Evolutionary conservation across 2,113 vertebrate species (phyloP), one percentile per base, ranked within the genome.

Genomic region (Apteryx mantelli): DNA sequence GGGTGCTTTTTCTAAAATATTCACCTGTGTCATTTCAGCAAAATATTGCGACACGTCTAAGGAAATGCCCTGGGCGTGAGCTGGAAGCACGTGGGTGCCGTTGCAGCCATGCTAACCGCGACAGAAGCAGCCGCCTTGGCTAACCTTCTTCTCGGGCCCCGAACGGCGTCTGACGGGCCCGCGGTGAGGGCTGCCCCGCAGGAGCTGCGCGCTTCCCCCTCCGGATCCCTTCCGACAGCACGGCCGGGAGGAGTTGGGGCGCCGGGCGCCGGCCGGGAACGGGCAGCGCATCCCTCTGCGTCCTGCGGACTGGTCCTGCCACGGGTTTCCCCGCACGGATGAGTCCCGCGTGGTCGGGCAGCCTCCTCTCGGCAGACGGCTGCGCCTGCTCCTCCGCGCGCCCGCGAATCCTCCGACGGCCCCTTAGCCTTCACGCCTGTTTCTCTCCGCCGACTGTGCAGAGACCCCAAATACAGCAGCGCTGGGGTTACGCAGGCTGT

Each of bases 221-320:
- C 20, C 61, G n/a, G 12, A 30, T 78, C 24, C 5, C 42, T 76
- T 81, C 40, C 65, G 82, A 58, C 16, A 50, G 87, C 32, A 25
- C n/a, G 18, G 11, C 34, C 63, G 32, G 46, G 46, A 63, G 55
- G 52, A 64, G 25, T 26, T 30, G 40, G 30, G 52, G 26, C 73
- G 20, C 38, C 61, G 26, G 5, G 79, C 42, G 58, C 18, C 22
- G 22, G 13, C 9, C 68, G 10, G 12, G 42, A 74, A 80, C 18
- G 4, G 13, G 2, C 13, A 74, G 14, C 34, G 40, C 0, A 0
- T 85, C 89, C 38, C 19, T n/a, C 42, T 82, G 4, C 2, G 1
- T 52, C 56, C 32, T 79, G 26, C 55, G 55, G 66, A 19, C 42
- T 71, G 64, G 30, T 38, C 44, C 30, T 46, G 10, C 42, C 10